Evolutionary conservation across 2,888 invertebrate genomes (phyloP).

Genomic region (Lathronympha strigana): DNA sequence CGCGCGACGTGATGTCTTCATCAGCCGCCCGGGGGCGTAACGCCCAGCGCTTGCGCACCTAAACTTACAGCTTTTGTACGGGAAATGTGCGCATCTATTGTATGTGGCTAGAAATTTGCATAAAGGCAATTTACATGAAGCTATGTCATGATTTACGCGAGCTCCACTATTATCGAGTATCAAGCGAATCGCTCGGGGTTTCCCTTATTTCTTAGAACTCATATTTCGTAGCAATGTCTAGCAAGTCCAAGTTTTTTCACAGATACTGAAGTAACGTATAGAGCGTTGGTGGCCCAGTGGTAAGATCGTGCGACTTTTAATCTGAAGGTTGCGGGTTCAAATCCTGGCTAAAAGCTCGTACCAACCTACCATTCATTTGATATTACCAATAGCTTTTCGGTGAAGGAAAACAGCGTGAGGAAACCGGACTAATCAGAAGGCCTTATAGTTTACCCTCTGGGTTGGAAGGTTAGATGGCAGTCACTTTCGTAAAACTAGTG

Average conservation of each 20-base stretch:
- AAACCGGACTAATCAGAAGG: too few species aligned
- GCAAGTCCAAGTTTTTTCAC: background rate
- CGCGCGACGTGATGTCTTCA: conserved; percentile 82
- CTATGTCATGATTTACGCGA: conserved; percentile 16
- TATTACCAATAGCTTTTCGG: too few species aligned
- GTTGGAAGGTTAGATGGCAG: too few species aligned
- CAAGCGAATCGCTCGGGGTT: background rate
- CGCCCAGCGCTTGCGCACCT: conserved; percentile 70
- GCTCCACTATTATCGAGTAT: conserved; percentile 6
- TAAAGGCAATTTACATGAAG: conserved; percentile 26
- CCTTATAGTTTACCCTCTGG: too few species aligned
- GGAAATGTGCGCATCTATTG: conserved; percentile 43
- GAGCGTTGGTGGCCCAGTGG: too few species aligned
- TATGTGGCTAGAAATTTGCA: conserved; percentile 37
- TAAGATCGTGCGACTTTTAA: too few species aligned
- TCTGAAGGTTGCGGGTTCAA: too few species aligned
- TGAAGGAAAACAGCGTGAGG: too few species aligned
- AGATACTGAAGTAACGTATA: background rate
- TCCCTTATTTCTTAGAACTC: background rate
- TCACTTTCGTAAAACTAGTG: too few species aligned
- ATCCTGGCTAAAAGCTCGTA: too few species aligned
- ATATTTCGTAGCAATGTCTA: background rate
- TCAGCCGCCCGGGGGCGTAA: conserved; percentile 79
- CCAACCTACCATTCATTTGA: too few species aligned
- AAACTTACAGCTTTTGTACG: conserved; percentile 45